Evolutionary conservation across 1,140 invertebrate species (phyloP).

Genomic region (Venturia canescens): DNA sequence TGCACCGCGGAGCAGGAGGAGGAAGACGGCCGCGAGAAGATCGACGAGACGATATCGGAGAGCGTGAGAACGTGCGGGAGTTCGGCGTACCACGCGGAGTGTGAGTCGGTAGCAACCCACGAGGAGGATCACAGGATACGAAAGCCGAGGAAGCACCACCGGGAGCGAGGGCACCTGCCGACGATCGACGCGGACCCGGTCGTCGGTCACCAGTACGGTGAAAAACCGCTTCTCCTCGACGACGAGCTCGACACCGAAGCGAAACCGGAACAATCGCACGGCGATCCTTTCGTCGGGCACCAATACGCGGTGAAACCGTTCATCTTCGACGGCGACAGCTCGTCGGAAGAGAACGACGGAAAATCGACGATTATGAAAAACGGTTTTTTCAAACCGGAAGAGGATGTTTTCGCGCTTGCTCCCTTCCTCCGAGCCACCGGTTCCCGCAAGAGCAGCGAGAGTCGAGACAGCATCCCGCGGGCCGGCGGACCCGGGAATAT

Average conservation of each 20-base stretch:
- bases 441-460: constrained; percentile 68
- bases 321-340: constrained; percentile 59
- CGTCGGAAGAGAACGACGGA: constrained; percentile 63
- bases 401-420: constrained; percentile 86
- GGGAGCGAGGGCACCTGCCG: constrained; percentile 47
- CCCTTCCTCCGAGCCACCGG: constrained; percentile 81
- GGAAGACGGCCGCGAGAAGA: constrained; percentile 61
- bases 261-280: constrained; percentile 70
- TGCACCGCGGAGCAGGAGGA: constrained; percentile 70
- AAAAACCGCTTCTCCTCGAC: constrained; percentile 86
- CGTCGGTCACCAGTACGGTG: constrained; percentile 88
- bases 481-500: constrained; percentile 57
- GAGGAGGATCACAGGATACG: constrained; percentile 78
- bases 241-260: constrained; percentile 86
- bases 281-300: constrained; percentile 72
- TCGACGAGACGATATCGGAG: constrained; percentile 82
- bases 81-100: constrained; percentile 85
- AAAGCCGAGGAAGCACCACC: constrained; percentile 55
- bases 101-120: constrained; percentile 82
- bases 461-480: constrained; percentile 56
- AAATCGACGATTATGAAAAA: constrained; percentile 61
- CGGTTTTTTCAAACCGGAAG: constrained; percentile 67
- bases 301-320: constrained; percentile 65
- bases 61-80: constrained; percentile 83
- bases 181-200: constrained; percentile 72